Evolutionary conservation across 2,113 vertebrate genomes (phyloP).

Genomic region (Zingel zingel): DNA sequence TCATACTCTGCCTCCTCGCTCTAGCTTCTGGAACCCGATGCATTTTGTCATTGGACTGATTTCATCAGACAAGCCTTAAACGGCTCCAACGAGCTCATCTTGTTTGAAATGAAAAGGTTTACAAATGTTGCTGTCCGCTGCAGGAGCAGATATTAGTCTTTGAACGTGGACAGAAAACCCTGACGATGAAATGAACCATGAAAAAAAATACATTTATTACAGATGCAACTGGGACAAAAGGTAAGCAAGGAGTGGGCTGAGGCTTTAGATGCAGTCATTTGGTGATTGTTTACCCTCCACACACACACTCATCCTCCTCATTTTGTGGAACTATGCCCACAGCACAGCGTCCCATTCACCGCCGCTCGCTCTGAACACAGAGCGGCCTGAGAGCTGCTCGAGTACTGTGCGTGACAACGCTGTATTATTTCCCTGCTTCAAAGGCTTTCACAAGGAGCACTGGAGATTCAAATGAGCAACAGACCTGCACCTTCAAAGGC

Average conservation of each 20-base stretch:
- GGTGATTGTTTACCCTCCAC: background rate
- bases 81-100: background rate
- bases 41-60: background rate
- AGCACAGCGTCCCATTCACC: background rate
- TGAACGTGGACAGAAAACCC: background rate
- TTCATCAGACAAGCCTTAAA: background rate
- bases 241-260: no score
- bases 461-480: conserved; percentile 20
- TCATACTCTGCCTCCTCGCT: background rate
- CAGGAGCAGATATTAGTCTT: background rate
- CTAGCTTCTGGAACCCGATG: background rate
- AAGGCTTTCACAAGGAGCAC: conserved; percentile 28
- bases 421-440: conserved; percentile 23
- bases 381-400: background rate
- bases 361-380: no score
- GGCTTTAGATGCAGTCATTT: background rate
- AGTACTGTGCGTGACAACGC: background rate
- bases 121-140: background rate
- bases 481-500: background rate
- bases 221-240: background rate
- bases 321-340: background rate
- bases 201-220: background rate
- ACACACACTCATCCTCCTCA: background rate
- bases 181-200: background rate
- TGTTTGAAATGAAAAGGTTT: conserved; percentile 3